These are phyloP conservation scores for Chalcosyrphus nemorum DNA, from an alignment of 2,888 invertebrate genomes.

Conservation along the genomic window DNA sequence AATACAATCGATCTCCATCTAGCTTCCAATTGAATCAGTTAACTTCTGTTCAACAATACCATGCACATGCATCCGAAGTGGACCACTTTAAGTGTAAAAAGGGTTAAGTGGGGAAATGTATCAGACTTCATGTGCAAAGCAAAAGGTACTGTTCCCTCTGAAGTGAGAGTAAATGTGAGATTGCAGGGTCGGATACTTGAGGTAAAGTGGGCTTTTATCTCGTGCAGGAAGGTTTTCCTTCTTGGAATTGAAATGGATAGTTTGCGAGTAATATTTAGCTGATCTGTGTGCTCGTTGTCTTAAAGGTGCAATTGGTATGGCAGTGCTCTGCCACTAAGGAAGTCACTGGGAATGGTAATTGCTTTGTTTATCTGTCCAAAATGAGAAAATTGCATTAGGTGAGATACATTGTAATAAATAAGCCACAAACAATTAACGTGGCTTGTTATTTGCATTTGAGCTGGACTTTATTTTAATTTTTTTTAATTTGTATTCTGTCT, in stretches of 20 bases:
- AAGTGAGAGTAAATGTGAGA: conserved; percentile 70
- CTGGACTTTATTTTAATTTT: no score
- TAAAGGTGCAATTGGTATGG: no score
- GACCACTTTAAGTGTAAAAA: conserved; percentile 28
- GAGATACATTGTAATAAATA: neutral
- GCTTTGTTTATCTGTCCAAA: conserved; percentile 5
- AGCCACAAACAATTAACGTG: neutral
- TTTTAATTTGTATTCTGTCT: no score
- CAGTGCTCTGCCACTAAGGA: conserved; percentile 32
- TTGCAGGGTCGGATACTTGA: conserved; percentile 66
- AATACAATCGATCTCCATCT: conserved; percentile 10
- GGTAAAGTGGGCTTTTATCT: conserved; percentile 29
- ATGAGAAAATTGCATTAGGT: neutral
- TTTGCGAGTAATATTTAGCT: conserved; percentile 40
- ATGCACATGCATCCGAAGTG: neutral
- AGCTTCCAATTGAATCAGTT: conserved; percentile 33
- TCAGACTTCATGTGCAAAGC: conserved; percentile 55
- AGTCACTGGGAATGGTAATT: conserved; percentile 37
- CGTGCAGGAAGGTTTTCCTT: conserved; percentile 37
- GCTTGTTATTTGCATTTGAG: neutral
- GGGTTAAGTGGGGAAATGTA: conserved; percentile 61
- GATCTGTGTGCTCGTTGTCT: no score
- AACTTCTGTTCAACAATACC: conserved; percentile 37
- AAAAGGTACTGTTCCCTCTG: conserved; percentile 43
- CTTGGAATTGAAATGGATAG: conserved; percentile 44